Conservation (phyloP, 2,888 invertebrate species). For the Lymantria monacha region DNA sequence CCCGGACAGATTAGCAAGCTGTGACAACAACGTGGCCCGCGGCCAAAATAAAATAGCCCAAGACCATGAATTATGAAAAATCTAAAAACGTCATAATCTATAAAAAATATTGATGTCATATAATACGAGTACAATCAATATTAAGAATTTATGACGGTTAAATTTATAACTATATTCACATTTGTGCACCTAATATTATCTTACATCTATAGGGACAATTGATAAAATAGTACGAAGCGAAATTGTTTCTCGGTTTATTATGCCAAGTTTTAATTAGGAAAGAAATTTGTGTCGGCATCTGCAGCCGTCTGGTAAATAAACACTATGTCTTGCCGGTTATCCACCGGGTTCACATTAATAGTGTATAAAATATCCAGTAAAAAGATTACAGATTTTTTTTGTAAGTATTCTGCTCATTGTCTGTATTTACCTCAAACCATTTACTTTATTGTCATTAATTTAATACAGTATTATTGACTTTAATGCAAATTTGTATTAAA, state of each 20-base stretch:
- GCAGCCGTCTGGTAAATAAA: conserved; percentile 59
- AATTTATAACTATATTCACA: not conserved
- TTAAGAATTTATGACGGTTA: no score
- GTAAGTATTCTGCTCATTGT: not conserved
- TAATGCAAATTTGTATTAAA: no score
- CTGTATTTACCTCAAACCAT: not conserved
- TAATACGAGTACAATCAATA: no score
- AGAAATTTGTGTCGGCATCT: conserved; percentile 48
- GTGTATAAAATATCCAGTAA: conserved; percentile 57
- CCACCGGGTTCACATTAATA: conserved; percentile 54
- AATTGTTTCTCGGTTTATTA: conserved; percentile 77
- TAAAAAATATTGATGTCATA: no score
- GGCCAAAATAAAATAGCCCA: no score
- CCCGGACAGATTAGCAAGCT: no score
- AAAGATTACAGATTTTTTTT: conserved; percentile 42
- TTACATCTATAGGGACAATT: conserved; percentile 45
- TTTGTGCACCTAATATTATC: conserved; percentile 56
- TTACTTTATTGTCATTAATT: no score
- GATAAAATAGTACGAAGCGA: conserved; percentile 50
- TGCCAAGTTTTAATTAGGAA: conserved; percentile 78
- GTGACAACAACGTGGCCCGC: no score
- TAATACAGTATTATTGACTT: no score
- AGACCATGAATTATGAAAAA: no score
- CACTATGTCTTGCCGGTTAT: conserved; percentile 48
- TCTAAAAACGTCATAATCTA: no score